Evolutionary conservation across 1,140 invertebrate species (phyloP).

Genomic region (Rhyzopertha dominica): DNA sequence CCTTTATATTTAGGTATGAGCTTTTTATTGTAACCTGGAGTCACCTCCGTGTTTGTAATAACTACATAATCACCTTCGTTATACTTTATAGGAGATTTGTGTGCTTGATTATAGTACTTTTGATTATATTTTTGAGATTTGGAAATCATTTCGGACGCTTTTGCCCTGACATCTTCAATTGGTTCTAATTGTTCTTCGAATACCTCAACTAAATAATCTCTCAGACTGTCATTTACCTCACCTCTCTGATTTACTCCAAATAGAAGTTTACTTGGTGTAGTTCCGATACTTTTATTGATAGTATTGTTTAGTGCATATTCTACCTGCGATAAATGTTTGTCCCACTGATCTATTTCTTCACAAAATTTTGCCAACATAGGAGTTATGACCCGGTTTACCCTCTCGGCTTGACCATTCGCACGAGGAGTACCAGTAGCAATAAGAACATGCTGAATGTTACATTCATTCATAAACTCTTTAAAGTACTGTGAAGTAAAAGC

Average conservation of each 20-base stretch:
- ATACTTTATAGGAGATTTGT: constrained; percentile 15
- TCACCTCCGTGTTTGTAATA: constrained; percentile 22
- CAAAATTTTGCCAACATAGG: constrained; percentile 22
- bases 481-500: constrained; percentile 22
- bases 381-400: constrained; percentile 24
- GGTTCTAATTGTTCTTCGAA: constrained; percentile 3
- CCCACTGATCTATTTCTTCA: constrained; percentile 22
- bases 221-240: background rate
- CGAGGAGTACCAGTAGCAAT: constrained; percentile 20
- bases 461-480: constrained; percentile 16
- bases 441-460: constrained; percentile 17
- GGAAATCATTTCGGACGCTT: constrained; percentile 7
- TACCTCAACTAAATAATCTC: background rate
- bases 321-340: constrained; percentile 17
- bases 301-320: constrained; percentile 34
- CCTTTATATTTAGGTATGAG: constrained; percentile 25
- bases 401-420: constrained; percentile 29
- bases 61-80: constrained; percentile 27
- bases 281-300: constrained; percentile 18
- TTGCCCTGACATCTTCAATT: constrained; percentile 9
- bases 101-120: constrained; percentile 8
- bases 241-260: constrained; percentile 18
- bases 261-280: constrained; percentile 20
- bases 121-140: constrained; percentile 11
- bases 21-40: constrained; percentile 23